A percentile compares a stretch with the other conserved stretches of the same genome.
Conservation (phyloP, 2,797 vertebrate genomes). For the Hylomyscus alleni region DNA sequence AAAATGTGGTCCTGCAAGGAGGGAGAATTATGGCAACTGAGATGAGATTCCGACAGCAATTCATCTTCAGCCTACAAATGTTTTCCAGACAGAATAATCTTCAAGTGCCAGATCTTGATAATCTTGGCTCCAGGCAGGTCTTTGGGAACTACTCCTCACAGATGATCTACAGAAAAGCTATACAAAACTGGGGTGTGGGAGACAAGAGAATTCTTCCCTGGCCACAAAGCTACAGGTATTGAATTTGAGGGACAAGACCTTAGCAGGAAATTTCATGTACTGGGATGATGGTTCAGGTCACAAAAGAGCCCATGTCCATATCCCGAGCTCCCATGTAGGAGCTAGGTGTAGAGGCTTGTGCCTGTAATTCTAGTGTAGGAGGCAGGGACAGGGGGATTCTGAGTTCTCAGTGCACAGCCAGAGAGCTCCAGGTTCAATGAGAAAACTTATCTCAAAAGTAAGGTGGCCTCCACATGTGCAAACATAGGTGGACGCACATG, state of each 20-base stretch:
- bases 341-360: not conserved
- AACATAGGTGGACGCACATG: not conserved
- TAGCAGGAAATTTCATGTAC: not conserved
- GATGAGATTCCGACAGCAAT: conserved; percentile 38
- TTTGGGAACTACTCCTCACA: not conserved
- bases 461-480: not conserved
- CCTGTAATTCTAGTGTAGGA: not conserved
- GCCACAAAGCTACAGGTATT: not conserved
- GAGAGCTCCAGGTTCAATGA: not conserved
- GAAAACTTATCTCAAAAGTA: not conserved
- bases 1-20: not conserved
- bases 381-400: not conserved
- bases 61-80: not conserved
- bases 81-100: not conserved
- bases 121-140: not conserved
- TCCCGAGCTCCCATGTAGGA: not conserved
- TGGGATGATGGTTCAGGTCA: not conserved
- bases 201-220: not conserved
- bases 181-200: not conserved
- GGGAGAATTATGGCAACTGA: conserved; percentile 43
- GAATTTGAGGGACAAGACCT: not conserved
- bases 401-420: not conserved
- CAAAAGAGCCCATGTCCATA: not conserved
- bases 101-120: conserved; percentile 47
- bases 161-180: not conserved